phyloP scores from a whole-genome alignment of 2,888 invertebrate genomes.

The Drosophila suboccidentalis region DNA sequence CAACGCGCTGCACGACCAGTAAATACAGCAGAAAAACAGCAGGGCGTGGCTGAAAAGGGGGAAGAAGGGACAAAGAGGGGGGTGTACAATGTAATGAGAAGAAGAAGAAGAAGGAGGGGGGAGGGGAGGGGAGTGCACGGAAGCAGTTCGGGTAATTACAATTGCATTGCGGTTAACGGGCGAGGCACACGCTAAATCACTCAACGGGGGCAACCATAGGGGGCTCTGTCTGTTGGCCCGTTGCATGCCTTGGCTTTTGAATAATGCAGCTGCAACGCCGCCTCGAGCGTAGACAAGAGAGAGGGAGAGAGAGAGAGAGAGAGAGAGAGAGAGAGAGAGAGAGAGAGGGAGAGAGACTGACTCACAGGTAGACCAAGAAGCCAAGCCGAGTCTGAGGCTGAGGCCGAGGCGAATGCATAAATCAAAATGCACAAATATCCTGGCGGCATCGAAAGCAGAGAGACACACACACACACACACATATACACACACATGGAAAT shows the following conservation, averaged over 20 bases:
- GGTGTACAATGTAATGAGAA: conserved; percentile 9
- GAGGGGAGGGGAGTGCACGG: conserved; percentile 14
- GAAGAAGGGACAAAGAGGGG: not conserved
- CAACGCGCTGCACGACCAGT: conserved; percentile 61
- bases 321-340: not conserved
- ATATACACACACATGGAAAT: conserved; percentile 26
- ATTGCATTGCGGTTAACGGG: conserved; percentile 79
- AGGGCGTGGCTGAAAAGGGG: conserved; percentile 10
- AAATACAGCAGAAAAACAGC: conserved; percentile 51
- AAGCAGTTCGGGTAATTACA: conserved; percentile 79
- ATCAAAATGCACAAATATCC: conserved; percentile 78
- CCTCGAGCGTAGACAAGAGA: conserved; percentile 18
- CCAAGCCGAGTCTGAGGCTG: conserved; percentile 28
- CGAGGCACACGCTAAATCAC: conserved; percentile 75
- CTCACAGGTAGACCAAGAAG: conserved; percentile 50
- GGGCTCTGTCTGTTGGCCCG: conserved; percentile 20
- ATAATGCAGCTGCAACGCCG: conserved; percentile 62
- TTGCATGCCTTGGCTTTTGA: conserved; percentile 63
- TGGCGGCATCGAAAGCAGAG: conserved; percentile 31
- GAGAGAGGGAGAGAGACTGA: not conserved
- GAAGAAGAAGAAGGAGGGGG: not conserved
- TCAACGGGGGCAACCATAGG: conserved; percentile 47
- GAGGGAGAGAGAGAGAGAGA: not conserved
- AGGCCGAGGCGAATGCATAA: conserved; percentile 62
- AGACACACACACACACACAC: conserved; percentile 13